Evolutionary conservation across 2,113 vertebrate species (phyloP), one percentile per base, ranked within the genome.

Genomic region (Pygoscelis adeliae): DNA sequence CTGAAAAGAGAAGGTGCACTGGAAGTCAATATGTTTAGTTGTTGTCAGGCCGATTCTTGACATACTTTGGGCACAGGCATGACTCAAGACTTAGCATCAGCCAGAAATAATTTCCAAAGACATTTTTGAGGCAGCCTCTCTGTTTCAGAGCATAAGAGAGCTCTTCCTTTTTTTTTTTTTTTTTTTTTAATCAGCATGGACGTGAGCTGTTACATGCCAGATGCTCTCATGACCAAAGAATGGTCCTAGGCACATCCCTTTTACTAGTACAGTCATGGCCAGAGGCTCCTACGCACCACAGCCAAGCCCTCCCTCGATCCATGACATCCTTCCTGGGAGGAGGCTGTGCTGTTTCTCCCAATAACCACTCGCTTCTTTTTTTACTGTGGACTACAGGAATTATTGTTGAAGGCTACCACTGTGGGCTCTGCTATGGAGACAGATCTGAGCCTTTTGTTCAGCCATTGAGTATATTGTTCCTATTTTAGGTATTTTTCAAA

Each of bases 401-500:
- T 58, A 40, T 5, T 53, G 82, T 32, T 90, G 78, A 94, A 85
- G 71, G 74, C 62, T 69, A 72, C 47, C 38, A 42, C 32, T 86
- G 16, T 26, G 34, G 23, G 66, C 42, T 97, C 73, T 83, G n/a
- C 49, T 80, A 23, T 46, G 58, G 84, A 92, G 49, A 58, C 34
- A 66, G 27, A 65, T 34, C n/a, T 50, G 84, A 93, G 38, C n/a
- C 59, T 90, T 71, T 90, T 94, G 58, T 86, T 97, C 87, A 88
- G 55, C 59, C 78, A 81, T 20, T 15, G 76, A 84, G 34, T 76
- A 86, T 21, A 73, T 26, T 67, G 62, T 58, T 87, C 84, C 89
- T 84, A 94, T 92, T 90, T 96, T 94, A 95, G 89, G 86, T 79
- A 87, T 85, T 90, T 97, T 94, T 95, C 70, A 93, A 85, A 95